Conservation (phyloP, 2,888 invertebrate genomes). For the Oligia fasciuncula region DNA sequence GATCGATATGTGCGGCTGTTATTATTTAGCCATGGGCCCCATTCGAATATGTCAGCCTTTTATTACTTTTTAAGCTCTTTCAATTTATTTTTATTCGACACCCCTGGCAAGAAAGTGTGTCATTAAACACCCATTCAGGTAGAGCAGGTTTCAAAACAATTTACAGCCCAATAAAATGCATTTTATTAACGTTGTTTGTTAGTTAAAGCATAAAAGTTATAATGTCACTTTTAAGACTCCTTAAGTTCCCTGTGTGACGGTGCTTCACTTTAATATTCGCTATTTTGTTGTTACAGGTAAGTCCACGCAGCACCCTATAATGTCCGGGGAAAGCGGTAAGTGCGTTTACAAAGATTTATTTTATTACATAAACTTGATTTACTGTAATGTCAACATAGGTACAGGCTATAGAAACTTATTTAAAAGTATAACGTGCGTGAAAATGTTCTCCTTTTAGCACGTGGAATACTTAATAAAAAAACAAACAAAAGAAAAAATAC, state of each 20-base stretch:
- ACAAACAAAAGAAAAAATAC: conserved; percentile 15
- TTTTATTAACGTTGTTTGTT: conserved; percentile 70
- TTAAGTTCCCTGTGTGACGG: conserved; percentile 69
- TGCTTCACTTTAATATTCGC: conserved; percentile 68
- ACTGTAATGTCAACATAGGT: conserved; percentile 4
- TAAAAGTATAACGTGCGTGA: not conserved
- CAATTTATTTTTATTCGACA: conserved; percentile 40
- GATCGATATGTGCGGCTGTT: too few species aligned
- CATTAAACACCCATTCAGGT: conserved; percentile 55
- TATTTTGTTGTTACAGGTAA: conserved; percentile 78
- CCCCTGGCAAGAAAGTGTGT: conserved; percentile 38
- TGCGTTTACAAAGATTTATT: conserved; percentile 50
- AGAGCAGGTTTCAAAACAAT: conserved; percentile 71
- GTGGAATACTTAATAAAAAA: conserved; percentile 7
- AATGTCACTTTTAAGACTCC: conserved; percentile 67
- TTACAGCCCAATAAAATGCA: conserved; percentile 73
- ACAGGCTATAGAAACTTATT: conserved; percentile 1
- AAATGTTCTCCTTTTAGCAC: conserved; percentile 6
- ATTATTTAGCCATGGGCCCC: too few species aligned
- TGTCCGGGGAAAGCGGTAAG: conserved; percentile 64
- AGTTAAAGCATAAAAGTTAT: conserved; percentile 67
- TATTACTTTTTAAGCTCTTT: conserved; percentile 7
- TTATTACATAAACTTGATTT: conserved; percentile 27
- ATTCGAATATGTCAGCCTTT: conserved; percentile 9
- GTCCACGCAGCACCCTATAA: conserved; percentile 54